Evolutionary conservation across 2,888 invertebrate genomes (phyloP), one percentile per base, ranked within the genome.

Genomic region (Apamea epomidion): DNA sequence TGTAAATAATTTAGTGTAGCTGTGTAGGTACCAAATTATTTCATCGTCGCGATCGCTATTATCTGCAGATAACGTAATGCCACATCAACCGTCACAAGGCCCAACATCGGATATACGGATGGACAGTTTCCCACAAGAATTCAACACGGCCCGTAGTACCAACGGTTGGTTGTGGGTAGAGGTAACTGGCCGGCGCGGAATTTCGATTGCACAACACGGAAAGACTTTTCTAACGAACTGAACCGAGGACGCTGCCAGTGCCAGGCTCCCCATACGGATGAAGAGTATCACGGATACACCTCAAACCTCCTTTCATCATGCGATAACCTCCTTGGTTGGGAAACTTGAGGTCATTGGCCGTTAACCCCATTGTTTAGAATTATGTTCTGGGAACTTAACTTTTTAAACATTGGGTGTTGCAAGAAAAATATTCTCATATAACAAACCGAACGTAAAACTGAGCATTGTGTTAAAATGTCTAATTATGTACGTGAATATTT

Each of bases 131-230:
- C 71, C 54, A 71, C 70, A 80, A 78, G 76, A 80, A 69, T 82
- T 72, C 62, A 79, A 81, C 72, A 69, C 64, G 72, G 69, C 37
- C 64, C 18, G 37, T 54, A 48, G 58, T 67, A 74, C 37, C 78
- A 78, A 82, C 78, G 78, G 45, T 60, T 74, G 74, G 51, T 76
- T 85, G 85, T 86, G 83, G 83, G 67, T 72, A 82, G 67, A 87
- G 89, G 89, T 90, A 86, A 87, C 51, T 86, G 90, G 77, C 86
- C 90, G 82, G 70, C 64, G 48, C 76, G 88, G 90, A 87, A 90
- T 90, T 83, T 86, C 85, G 80, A 80, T 89, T 89, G 87, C 88
- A 85, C 89, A 90, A 89, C 77, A 62, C 82, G 87, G 89, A 84
- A 87, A 84, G 77, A 81, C 80, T 87, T 90, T 87, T 86, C 78